Conservation (phyloP, 2,888 invertebrate species). For the Odontomyia ornata region DNA sequence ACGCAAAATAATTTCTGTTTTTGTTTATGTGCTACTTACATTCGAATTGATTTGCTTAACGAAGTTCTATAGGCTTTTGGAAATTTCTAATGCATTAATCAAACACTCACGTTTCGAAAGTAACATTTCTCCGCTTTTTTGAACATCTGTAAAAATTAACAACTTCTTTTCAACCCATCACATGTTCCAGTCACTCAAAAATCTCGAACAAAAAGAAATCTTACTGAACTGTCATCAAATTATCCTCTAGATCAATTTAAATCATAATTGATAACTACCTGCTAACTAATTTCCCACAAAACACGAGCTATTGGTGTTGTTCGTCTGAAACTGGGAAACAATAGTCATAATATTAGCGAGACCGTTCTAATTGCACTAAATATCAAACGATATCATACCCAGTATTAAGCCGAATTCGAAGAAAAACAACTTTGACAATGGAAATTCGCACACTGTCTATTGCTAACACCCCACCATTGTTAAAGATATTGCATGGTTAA, state of each 20-base stretch:
- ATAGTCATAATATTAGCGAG: constrained; percentile 21
- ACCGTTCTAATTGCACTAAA: constrained; percentile 22
- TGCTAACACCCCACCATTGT: not conserved
- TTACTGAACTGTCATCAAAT: not conserved
- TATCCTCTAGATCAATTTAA: not conserved
- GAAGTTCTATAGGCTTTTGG: no score
- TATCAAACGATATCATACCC: not conserved
- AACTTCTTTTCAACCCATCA: not conserved
- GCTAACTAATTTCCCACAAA: constrained; percentile 2
- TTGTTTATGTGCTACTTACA: no score
- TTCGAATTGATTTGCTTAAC: no score
- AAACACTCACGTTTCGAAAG: no score
- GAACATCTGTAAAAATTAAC: no score
- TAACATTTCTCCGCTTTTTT: no score
- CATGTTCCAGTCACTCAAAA: not conserved
- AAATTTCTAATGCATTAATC: no score
- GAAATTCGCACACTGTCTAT: not conserved
- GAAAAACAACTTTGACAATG: constrained; percentile 29
- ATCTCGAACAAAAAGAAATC: not conserved
- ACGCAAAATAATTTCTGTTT: no score
- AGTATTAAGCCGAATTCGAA: not conserved
- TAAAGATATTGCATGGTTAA: not conserved
- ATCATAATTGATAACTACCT: not conserved
- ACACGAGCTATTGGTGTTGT: not conserved
- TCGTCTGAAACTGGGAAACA: constrained; percentile 7